These are phyloP conservation scores for Collichthys lucidus DNA, from an alignment of 2,113 vertebrate species.

Conservation along the genomic window DNA sequence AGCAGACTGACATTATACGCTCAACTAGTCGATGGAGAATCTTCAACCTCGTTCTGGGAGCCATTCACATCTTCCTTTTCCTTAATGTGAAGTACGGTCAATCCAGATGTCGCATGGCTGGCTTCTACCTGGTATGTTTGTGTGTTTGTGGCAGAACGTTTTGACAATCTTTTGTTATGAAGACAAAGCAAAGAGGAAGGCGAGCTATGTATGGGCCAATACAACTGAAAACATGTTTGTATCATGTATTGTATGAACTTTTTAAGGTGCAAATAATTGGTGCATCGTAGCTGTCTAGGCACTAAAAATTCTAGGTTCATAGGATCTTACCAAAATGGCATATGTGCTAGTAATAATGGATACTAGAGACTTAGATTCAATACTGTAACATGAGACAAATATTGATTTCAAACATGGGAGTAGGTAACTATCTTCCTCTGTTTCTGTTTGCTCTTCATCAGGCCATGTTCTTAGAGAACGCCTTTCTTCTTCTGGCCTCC, in stretches of 20 bases:
- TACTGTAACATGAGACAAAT: not conserved
- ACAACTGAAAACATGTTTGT: not conserved
- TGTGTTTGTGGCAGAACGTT: not conserved
- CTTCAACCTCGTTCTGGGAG: conserved; percentile 87
- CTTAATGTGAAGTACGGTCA: conserved; percentile 84
- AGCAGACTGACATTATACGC: conserved; percentile 86
- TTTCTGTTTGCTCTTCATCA: conserved; percentile 37
- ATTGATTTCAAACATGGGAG: not conserved
- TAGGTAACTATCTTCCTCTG: not conserved
- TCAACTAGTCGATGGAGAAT: conserved; percentile 85
- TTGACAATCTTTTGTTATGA: not conserved
- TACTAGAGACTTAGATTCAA: not conserved
- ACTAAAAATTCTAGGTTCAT: too few species aligned
- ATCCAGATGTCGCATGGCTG: conserved; percentile 83
- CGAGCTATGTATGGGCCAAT: not conserved
- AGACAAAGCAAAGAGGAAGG: too few species aligned
- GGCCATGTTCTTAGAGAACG: conserved; percentile 85
- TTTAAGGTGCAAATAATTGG: not conserved
- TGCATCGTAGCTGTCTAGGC: too few species aligned
- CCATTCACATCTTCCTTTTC: conserved; percentile 87
- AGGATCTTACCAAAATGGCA: not conserved
- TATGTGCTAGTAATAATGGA: not conserved
- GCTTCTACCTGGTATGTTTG: conserved; percentile 85
- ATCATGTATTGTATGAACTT: not conserved
- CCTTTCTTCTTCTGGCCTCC: conserved; percentile 85